Evolutionary conservation across 2,113 vertebrate species (phyloP).

Genomic region (Hemicordylus capensis): DNA sequence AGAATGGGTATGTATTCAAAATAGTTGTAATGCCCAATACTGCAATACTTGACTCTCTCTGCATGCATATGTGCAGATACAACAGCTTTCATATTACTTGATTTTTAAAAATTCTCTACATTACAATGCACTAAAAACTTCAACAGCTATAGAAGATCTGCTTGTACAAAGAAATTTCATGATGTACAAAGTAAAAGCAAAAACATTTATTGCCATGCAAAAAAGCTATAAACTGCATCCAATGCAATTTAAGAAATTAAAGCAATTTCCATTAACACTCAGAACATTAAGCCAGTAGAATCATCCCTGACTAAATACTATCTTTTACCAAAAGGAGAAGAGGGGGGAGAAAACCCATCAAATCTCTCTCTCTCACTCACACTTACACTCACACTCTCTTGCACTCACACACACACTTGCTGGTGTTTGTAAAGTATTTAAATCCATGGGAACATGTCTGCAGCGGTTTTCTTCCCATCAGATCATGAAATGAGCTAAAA

Average conservation of each 20-base stretch:
- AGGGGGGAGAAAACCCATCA: constrained; percentile 71
- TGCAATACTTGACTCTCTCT: constrained; percentile 62
- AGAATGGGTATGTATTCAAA: constrained; percentile 67
- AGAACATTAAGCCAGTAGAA: constrained; percentile 68
- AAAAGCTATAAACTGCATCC: constrained; percentile 72
- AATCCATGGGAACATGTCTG: constrained; percentile 66
- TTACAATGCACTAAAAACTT: constrained; percentile 66
- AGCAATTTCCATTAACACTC: constrained; percentile 72
- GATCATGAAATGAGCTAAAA: constrained; percentile 84
- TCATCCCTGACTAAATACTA: constrained; percentile 70
- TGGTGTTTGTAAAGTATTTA: constrained; percentile 80
- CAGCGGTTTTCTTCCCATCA: constrained; percentile 59
- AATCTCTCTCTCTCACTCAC: no score
- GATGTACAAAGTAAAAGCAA: constrained; percentile 80
- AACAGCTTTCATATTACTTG: constrained; percentile 57
- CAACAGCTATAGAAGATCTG: constrained; percentile 54
- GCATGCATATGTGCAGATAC: constrained; percentile 63
- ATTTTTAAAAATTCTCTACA: constrained; percentile 59
- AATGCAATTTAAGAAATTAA: constrained; percentile 66
- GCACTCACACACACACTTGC: no score
- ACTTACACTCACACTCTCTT: no score
- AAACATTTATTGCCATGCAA: constrained; percentile 74
- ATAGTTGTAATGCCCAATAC: constrained; percentile 70
- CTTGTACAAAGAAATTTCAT: constrained; percentile 68
- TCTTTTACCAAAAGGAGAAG: constrained; percentile 50